A percentile compares a stretch with the other conserved stretches of the same genome.
Conservation (phyloP, 2,797 vertebrate genomes). For the Myotis findleyi region DNA sequence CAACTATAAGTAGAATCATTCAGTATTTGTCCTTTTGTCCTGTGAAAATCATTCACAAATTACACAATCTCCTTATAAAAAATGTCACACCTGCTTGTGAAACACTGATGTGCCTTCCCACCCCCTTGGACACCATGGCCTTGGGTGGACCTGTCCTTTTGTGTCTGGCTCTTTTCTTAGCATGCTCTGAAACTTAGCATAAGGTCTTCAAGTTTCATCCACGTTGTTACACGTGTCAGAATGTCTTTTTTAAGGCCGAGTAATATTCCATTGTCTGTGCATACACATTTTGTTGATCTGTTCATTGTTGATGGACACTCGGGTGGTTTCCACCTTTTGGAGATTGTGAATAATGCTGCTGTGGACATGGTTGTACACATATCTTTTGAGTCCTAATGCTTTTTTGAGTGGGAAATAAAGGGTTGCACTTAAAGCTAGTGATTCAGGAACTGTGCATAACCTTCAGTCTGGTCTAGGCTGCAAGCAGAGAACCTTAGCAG, state of each 20-base stretch:
- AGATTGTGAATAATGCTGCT: background rate
- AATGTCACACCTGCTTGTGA: background rate
- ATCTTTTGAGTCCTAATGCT: background rate
- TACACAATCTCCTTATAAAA: background rate
- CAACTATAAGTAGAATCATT: background rate
- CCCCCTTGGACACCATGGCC: background rate
- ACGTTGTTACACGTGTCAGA: background rate
- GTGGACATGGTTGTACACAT: background rate
- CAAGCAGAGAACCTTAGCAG: background rate
- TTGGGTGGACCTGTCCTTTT: background rate
- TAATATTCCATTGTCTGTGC: background rate
- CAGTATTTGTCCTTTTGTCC: background rate
- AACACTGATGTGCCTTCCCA: background rate
- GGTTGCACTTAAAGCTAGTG: background rate
- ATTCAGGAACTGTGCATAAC: background rate
- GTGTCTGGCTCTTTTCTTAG: background rate
- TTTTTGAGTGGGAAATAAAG: background rate
- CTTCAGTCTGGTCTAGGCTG: background rate
- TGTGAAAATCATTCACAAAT: background rate
- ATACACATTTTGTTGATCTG: fast-evolving
- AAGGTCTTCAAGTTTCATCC: background rate
- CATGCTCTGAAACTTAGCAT: background rate
- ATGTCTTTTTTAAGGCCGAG: background rate
- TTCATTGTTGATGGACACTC: background rate
- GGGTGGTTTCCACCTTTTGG: background rate